A percentile compares a stretch with the other conserved stretches of the same genome.
These are phyloP conservation scores for Hipposideros larvatus DNA, from an alignment of 2,797 vertebrate species.

Conservation along the genomic window DNA sequence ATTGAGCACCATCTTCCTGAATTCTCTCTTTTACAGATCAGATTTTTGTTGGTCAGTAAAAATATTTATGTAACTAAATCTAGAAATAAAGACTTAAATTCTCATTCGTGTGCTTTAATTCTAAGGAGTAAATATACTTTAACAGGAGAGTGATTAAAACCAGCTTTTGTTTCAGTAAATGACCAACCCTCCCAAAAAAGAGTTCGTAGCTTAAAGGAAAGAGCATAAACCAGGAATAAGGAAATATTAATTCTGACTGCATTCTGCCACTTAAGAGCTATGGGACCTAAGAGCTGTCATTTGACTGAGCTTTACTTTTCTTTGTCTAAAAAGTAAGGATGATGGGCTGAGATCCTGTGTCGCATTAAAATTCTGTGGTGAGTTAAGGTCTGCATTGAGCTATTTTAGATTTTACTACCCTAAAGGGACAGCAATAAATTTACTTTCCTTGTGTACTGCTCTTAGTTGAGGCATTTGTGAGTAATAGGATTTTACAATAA, in stretches of 20 bases:
- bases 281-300: not conserved
- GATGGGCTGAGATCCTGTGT: not conserved
- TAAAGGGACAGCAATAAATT: constrained; percentile 46
- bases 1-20: not conserved
- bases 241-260: not conserved
- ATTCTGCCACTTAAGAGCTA: not conserved
- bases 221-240: not conserved
- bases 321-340: constrained; percentile 13
- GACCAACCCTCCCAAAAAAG: not conserved
- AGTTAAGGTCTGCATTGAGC: not conserved
- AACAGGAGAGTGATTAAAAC: not conserved
- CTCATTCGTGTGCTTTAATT: not conserved
- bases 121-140: not conserved
- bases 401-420: constrained; percentile 61
- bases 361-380: constrained; percentile 45
- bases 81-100: constrained; percentile 41
- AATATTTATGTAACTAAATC: not conserved
- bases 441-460: not conserved
- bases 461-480: constrained; percentile 46
- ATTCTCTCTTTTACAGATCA: not conserved
- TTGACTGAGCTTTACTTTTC: not conserved
- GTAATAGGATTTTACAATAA: constrained; percentile 54
- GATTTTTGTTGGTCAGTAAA: constrained; percentile 14
- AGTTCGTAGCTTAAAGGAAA: not conserved
- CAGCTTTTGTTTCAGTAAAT: constrained; percentile 16